Base-by-base conservation (phyloP, 2,113 vertebrate species). In the Cyphomyrus discorhynchus region DNA sequence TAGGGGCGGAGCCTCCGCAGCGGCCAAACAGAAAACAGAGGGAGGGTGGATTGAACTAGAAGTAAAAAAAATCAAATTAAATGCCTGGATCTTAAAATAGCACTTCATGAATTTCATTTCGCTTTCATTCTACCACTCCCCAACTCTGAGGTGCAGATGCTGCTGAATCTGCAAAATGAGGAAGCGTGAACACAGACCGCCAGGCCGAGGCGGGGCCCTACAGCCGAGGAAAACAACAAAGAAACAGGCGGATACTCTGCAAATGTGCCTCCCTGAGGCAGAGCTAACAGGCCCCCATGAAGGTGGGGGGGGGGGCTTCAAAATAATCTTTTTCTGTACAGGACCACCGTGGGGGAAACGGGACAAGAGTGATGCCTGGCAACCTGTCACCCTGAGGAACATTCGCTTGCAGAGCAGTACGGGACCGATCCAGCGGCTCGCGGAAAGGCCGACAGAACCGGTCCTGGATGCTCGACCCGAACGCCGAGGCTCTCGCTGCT, bases 1-100 rank as follows among this genome's bases (percentile, higher is more conserved):
- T 56, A 62, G 56, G 80, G 77, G 86, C 21, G 88, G 15, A 86
- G 45, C 3, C 31, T 77, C 91, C 87, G 6, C 21, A 88, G 39
- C 56, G n/a, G 53, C 42, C 87, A 90, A 85, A 90, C 83, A 91
- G 86, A 83, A 45, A 82, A 86, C 86, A 89, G 89, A 91, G 89
- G 90, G 80, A 7, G 66, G 47, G 47, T 24, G 3, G 19, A n/a
- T 13, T 49, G 45, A 86, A n/a, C 45, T 46, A 50, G 11, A 86
- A 46, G 24, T 49, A 86, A 49, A 27, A 47, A 45, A 86, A 85
- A 85, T 13, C 9, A 15, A 27, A 47, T 50, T 21, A 86, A 86
- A 86, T n/a, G 21, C 46, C 45, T 11, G 83, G 47, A 27, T 86
- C 45, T 47, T 86, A 46, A 86, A 86, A 50, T 49, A 86, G 83